These are phyloP conservation scores for Nomada flava DNA, from an alignment of 2,888 invertebrate species.

Conservation along the genomic window DNA sequence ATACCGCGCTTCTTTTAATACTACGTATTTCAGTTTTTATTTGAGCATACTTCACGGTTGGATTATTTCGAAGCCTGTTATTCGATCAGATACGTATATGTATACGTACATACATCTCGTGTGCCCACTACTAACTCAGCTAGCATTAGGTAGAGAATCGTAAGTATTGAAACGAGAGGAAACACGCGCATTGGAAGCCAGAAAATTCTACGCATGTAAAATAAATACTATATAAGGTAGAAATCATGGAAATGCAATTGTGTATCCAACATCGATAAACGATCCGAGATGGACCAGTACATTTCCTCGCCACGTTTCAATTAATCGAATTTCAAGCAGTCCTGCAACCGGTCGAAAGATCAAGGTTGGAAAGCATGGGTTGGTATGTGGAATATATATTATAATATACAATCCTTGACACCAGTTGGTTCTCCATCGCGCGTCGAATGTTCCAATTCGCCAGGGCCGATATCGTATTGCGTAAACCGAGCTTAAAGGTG, in stretches of 20 bases:
- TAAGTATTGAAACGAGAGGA: too few relatives aligned
- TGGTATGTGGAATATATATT: too few relatives aligned
- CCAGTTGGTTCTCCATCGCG: constrained; percentile 7
- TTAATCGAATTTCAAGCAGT: constrained; percentile 28
- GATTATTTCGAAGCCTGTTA: too few relatives aligned
- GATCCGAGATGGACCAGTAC: not conserved
- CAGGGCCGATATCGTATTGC: constrained; percentile 46
- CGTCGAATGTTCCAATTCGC: constrained; percentile 9
- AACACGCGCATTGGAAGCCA: too few relatives aligned
- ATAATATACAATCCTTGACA: constrained; percentile 9
- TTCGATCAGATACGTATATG: too few relatives aligned
- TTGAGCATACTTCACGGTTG: too few relatives aligned
- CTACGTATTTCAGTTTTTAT: too few relatives aligned
- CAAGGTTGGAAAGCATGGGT: not conserved
- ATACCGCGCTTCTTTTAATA: too few relatives aligned
- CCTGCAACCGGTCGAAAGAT: not conserved
- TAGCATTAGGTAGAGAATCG: too few relatives aligned
- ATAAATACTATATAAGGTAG: not conserved
- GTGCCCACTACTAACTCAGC: too few relatives aligned
- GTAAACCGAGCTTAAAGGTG: constrained; percentile 62
- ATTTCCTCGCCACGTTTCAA: not conserved
- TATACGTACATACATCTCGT: too few relatives aligned
- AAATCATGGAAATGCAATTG: not conserved
- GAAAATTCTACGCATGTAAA: too few relatives aligned
- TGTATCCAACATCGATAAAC: not conserved